phyloP scores from a whole-genome alignment of 2,888 invertebrate species.

The Stenodera caucasica region DNA sequence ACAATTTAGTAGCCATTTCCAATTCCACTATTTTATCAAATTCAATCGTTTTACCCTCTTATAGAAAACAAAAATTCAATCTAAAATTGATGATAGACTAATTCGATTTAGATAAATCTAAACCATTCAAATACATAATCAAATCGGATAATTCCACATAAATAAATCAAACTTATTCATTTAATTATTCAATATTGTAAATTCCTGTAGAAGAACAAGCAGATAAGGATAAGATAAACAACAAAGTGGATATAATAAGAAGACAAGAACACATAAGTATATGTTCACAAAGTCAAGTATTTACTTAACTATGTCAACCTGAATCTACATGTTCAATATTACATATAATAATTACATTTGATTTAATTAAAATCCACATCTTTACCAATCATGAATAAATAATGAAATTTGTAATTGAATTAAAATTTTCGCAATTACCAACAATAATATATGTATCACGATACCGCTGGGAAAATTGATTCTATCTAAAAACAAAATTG shows the following conservation, averaged over 20 bases:
- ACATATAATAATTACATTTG: background rate
- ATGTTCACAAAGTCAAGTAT: conserved; percentile 3
- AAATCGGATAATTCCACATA: background rate
- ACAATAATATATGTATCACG: too few relatives aligned
- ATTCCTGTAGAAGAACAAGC: background rate
- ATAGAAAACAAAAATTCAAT: background rate
- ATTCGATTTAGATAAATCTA: background rate
- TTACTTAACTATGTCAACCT: background rate
- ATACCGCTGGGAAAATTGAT: background rate
- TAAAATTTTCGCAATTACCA: background rate
- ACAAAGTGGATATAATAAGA: background rate
- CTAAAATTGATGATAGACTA: background rate
- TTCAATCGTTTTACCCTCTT: background rate
- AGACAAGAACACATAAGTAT: conserved; percentile 1
- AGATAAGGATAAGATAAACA: background rate
- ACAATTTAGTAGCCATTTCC: background rate
- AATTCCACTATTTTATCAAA: background rate
- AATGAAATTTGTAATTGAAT: background rate
- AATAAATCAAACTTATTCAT: background rate
- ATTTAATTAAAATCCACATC: background rate
- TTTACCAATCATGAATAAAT: background rate
- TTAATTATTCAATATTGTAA: background rate
- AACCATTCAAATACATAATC: background rate
- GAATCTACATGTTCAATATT: background rate
- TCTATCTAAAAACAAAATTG: too few relatives aligned